Evolutionary conservation across 1,140 invertebrate genomes (phyloP).

Genomic region (Bathynomus jamesi): DNA sequence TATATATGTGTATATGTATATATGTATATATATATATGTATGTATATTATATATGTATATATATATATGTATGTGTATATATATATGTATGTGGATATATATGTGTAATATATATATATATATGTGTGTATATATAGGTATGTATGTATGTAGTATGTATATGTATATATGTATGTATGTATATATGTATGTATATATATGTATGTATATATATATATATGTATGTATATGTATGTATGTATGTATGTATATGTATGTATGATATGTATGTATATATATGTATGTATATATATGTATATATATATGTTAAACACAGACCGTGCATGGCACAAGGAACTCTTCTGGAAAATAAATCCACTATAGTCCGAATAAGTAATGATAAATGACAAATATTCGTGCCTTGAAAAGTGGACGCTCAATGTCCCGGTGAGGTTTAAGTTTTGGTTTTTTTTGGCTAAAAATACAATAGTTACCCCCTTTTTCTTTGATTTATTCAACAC

Average conservation of each 20-base stretch:
- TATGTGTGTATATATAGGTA: background rate
- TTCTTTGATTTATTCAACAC: too few relatives aligned
- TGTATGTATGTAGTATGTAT: background rate
- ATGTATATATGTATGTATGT: background rate
- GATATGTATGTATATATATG: background rate
- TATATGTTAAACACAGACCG: too few relatives aligned
- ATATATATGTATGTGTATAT: slow-evolving; percentile 22
- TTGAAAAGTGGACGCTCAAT: slow-evolving; percentile 29
- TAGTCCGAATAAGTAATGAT: background rate
- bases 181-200: slow-evolving; percentile 5
- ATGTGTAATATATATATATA: background rate
- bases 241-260: slow-evolving; percentile 5
- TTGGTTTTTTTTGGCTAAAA: too few relatives aligned
- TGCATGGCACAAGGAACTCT: background rate
- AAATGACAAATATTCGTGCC: slow-evolving; percentile 20
- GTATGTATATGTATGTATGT: background rate
- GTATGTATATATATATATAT: background rate
- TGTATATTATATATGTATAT: slow-evolving; percentile 14
- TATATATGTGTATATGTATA: slow-evolving; percentile 13
- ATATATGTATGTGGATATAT: slow-evolving; percentile 12
- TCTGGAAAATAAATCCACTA: slow-evolving; percentile 1
- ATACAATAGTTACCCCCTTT: too few relatives aligned
- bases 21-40: slow-evolving; percentile 19
- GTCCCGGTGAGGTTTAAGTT: too few relatives aligned
- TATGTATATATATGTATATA: background rate